Evolutionary conservation across 2,797 vertebrate species (phyloP), one percentile per base, ranked within the genome.

Genomic region (Alca torda): DNA sequence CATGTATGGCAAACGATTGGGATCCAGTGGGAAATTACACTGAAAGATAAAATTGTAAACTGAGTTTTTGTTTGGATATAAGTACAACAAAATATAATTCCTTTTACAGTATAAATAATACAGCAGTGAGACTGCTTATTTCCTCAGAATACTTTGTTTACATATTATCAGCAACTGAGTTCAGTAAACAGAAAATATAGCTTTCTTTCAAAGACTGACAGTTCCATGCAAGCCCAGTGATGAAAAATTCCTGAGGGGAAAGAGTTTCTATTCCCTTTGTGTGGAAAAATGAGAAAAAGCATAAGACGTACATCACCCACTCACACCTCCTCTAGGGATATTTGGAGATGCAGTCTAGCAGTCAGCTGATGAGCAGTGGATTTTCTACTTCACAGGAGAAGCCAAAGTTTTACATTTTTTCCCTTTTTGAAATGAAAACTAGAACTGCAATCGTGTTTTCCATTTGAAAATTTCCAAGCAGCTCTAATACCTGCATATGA

Each of bases 251-350:
- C 75, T 53, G 8, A 80, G 45, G 35, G 50, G 4, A 82, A 76
- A 45, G 33, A 68, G 4, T 33, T 95, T 79, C 45, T 90, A 77
- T 77, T 74, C n/a, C 53, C n/a, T 87, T 79, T 76, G 64, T n/a
- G 18, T 50, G 18, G 24, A 93, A 96, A 90, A 94, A 92, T 51
- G 30, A 77, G 53, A 80, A 93, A 89, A 91, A 72, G 15, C 1
- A 0, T 41, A 53, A 87, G 61, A 78, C 24, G 46, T 87, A 45
- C 8, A 87, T 91, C 69, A 87, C 53, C 64, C 76, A 86, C 53
- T 80, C 94, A 78, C 48, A 80, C 11, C 9, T 84, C 54, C 92
- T 97, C 72, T 74, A 87, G 45, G 64, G 37, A 72, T 94, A 54
- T 74, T 83, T 77, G 87, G 63, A 91, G 53, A 91, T n/a, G n/a